A percentile compares a stretch with the other conserved stretches of the same genome.
These are phyloP conservation scores for Caenorhabditis latens DNA, from an alignment of 1,140 invertebrate genomes.

Conservation along the genomic window DNA sequence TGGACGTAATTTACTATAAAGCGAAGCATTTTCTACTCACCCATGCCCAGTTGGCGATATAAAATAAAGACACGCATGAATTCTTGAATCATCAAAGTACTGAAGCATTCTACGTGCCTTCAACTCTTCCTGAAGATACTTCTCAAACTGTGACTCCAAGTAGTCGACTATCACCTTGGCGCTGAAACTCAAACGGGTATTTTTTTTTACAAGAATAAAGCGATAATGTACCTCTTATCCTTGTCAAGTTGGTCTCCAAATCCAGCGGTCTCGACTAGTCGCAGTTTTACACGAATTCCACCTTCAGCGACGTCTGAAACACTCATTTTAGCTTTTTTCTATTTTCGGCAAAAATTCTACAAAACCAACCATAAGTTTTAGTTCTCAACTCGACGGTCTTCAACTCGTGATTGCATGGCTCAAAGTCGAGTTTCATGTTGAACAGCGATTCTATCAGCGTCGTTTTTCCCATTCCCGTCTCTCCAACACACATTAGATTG, in stretches of 20 bases:
- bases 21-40: conserved; percentile 78
- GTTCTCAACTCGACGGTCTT: conserved; percentile 92
- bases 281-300: conserved; percentile 94
- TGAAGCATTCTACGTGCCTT: conserved; percentile 90
- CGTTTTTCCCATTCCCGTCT: conserved; percentile 98
- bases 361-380: conserved; percentile 85
- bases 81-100: conserved; percentile 92
- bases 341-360: too few species aligned
- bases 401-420: conserved; percentile 76
- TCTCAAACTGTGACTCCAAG: conserved; percentile 97
- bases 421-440: conserved; percentile 92
- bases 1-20: conserved; percentile 33
- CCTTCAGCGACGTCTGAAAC: conserved; percentile 91
- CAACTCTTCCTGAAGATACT: conserved; percentile 95
- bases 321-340: background rate
- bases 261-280: conserved; percentile 96
- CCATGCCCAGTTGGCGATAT: conserved; percentile 95
- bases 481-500: conserved; percentile 82
- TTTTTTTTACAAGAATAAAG: background rate
- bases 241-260: conserved; percentile 99
- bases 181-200: conserved; percentile 80
- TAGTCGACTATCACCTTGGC: conserved; percentile 98
- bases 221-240: conserved; percentile 83
- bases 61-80: conserved; percentile 97
- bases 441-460: conserved; percentile 99